These are phyloP conservation scores for Melikaiella ostensackeni DNA, from an alignment of 2,888 invertebrate genomes.

Conservation along the genomic window DNA sequence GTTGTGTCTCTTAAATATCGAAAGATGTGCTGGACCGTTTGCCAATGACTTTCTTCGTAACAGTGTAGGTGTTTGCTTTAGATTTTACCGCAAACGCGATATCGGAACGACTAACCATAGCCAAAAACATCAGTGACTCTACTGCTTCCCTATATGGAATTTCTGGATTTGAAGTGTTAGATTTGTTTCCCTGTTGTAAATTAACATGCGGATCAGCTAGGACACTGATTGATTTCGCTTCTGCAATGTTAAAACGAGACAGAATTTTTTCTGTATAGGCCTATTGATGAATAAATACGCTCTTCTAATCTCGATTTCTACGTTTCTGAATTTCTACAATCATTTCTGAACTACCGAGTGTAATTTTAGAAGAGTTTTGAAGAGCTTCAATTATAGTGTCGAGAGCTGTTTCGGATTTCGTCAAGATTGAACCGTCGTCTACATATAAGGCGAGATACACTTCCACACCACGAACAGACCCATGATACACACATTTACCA, in stretches of 20 bases:
- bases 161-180: not conserved
- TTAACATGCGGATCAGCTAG: conserved; percentile 2
- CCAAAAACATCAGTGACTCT: conserved; percentile 45
- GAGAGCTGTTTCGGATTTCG: not conserved
- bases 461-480: not conserved
- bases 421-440: not conserved
- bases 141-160: conserved; percentile 51
- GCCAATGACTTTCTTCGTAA: conserved; percentile 48
- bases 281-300: too few relatives aligned
- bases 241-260: conserved; percentile 33
- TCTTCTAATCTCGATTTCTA: too few relatives aligned
- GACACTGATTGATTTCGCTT: conserved; percentile 32
- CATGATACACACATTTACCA: not conserved
- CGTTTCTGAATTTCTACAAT: too few relatives aligned
- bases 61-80: conserved; percentile 42
- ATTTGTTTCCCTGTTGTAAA: not conserved
- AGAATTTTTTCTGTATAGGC: conserved; percentile 40
- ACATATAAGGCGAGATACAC: conserved; percentile 10
- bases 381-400: conserved; percentile 14
- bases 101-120: conserved; percentile 46
- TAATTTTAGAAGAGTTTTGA: conserved; percentile 35
- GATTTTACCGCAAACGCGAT: conserved; percentile 44
- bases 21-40: conserved; percentile 49
- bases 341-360: too few relatives aligned
- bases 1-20: conserved; percentile 49